Conservation (phyloP, 2,888 invertebrate species). For the Amphimallon solstitiale region DNA sequence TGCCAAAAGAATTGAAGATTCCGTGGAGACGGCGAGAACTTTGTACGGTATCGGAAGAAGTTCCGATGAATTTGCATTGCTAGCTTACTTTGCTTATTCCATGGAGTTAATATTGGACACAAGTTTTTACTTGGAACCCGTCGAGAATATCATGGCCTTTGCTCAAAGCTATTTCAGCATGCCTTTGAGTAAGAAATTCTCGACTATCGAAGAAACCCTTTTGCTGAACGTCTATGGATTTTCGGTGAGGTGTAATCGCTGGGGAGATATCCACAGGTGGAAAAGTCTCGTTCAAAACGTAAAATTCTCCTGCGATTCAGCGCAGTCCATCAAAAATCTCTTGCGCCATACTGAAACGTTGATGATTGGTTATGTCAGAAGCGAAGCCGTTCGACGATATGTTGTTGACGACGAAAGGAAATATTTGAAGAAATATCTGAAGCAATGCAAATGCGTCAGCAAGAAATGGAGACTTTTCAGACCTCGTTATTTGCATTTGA, state of each 20-base stretch:
- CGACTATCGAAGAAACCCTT: conserved; percentile 43
- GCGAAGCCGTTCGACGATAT: conserved; percentile 39
- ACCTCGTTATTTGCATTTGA: conserved; percentile 48
- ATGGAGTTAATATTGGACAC: conserved; percentile 69
- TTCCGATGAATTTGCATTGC: conserved; percentile 54
- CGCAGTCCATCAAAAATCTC: conserved; percentile 41
- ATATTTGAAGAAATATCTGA: conserved; percentile 37
- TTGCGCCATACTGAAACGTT: conserved; percentile 47
- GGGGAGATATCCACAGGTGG: conserved; percentile 44
- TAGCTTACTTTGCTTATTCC: conserved; percentile 69
- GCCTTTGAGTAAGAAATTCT: conserved; percentile 30
- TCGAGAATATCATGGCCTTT: conserved; percentile 62
- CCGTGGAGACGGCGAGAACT: conserved; percentile 64
- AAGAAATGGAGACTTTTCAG: conserved; percentile 47
- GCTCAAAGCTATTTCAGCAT: conserved; percentile 56
- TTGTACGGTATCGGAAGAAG: conserved; percentile 53
- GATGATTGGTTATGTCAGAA: conserved; percentile 43
- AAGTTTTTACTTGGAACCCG: conserved; percentile 66
- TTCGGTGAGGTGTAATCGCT: conserved; percentile 42
- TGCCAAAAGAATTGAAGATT: conserved; percentile 65
- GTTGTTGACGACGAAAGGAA: conserved; percentile 38
- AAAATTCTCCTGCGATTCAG: conserved; percentile 32
- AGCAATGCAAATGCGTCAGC: conserved; percentile 39
- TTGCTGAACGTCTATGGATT: conserved; percentile 45
- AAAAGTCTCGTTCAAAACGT: conserved; percentile 39